phyloP scores from a whole-genome alignment of 2,888 invertebrate genomes.

The Callosobruchus maculatus region DNA sequence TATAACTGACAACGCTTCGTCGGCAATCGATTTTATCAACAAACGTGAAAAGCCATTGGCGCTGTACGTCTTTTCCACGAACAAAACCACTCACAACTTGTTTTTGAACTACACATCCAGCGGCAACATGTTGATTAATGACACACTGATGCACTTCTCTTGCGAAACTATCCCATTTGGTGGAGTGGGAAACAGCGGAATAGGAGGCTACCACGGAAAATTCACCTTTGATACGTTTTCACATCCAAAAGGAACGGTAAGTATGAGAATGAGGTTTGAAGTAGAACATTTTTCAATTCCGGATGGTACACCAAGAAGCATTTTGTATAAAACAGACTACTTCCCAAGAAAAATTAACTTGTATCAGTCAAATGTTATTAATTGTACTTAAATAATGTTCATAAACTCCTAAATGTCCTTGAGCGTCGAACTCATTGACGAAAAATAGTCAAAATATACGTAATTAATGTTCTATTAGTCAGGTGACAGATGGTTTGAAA shows the following conservation, averaged over 20 bases:
- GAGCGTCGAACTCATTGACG: no score
- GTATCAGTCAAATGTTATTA: no score
- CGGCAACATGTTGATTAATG: conserved; percentile 81
- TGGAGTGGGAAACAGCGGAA: conserved; percentile 91
- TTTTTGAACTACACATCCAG: conserved; percentile 70
- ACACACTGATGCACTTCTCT: conserved; percentile 77
- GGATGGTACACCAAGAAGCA: no score
- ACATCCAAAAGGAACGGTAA: conserved; percentile 80
- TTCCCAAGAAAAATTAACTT: no score
- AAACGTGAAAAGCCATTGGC: conserved; percentile 85
- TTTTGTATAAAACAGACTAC: no score
- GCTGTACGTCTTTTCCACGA: conserved; percentile 77
- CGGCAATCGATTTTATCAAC: conserved; percentile 88
- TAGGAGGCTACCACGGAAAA: conserved; percentile 92
- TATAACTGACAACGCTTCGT: conserved; percentile 75
- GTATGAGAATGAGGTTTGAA: conserved; percentile 32
- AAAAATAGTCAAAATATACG: no score
- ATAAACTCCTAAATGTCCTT: no score
- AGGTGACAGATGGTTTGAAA: no score
- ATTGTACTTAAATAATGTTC: no score
- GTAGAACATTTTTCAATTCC: no score
- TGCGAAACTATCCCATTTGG: conserved; percentile 93
- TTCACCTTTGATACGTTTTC: conserved; percentile 88
- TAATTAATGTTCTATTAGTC: no score
- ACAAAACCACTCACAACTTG: conserved; percentile 55